A percentile compares a stretch with the other conserved stretches of the same genome.
Conservation (phyloP, 2,888 invertebrate species). For the Hirtodrosophila cameraria region DNA sequence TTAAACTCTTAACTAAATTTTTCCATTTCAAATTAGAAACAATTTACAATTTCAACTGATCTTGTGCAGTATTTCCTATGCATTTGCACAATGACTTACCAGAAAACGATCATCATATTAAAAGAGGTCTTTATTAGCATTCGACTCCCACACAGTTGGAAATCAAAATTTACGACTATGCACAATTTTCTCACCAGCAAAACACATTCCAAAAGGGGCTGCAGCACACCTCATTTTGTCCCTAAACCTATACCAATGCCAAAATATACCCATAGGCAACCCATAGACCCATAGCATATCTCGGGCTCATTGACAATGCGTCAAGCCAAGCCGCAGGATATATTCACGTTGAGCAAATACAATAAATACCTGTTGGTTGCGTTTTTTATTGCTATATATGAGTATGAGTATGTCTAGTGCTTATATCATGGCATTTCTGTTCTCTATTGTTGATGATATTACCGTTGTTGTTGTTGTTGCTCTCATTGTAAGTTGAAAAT, state of each 20-base stretch:
- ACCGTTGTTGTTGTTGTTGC: conserved; percentile 31
- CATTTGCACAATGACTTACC: conserved; percentile 27
- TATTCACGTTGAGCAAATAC: conserved; percentile 76
- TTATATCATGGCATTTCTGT: conserved; percentile 51
- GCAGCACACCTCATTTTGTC: conserved; percentile 11
- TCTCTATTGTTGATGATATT: conserved; percentile 63
- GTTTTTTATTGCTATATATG: conserved; percentile 36
- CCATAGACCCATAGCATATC: conserved; percentile 47
- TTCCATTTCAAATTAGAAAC: neutral
- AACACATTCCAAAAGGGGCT: conserved; percentile 31
- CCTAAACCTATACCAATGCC: neutral
- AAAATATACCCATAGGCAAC: conserved; percentile 28
- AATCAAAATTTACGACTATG: conserved; percentile 53
- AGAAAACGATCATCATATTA: conserved; percentile 38
- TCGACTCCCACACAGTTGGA: conserved; percentile 59
- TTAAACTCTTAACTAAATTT: too few relatives aligned
- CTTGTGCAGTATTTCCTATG: conserved; percentile 4
- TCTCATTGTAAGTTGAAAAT: conserved; percentile 56
- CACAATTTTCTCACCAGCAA: conserved; percentile 64
- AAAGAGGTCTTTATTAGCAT: conserved; percentile 53
- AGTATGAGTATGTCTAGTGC: conserved; percentile 27
- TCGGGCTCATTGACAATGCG: conserved; percentile 68
- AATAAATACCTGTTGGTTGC: conserved; percentile 76
- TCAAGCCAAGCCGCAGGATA: conserved; percentile 76
- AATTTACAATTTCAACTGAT: neutral